Evolutionary conservation across 30 jellyfish, hydroid and myxozoan species (phyloP).

Genomic region (Aurelia aurita complex sp. Pacific): DNA sequence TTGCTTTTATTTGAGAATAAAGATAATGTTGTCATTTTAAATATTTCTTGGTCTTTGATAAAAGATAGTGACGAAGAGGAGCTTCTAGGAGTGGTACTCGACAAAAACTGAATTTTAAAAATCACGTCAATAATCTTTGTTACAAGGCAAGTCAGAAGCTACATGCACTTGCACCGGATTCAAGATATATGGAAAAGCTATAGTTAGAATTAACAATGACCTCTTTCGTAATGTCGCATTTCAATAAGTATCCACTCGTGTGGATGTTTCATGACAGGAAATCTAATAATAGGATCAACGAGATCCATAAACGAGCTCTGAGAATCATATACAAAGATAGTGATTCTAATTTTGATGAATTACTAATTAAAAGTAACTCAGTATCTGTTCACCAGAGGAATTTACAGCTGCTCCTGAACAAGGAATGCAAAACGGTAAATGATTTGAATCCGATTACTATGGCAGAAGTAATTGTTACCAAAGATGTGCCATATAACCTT

Average conservation of each 20-base stretch:
- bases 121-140: constrained; percentile 4
- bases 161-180: constrained; percentile 17
- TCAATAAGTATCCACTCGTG: too few species aligned
- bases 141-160: constrained; percentile 27
- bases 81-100: constrained; percentile 40
- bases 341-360: constrained; percentile 10
- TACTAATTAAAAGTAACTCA: constrained; percentile 26
- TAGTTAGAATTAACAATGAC: neutral
- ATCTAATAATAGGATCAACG: neutral
- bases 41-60: neutral
- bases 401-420: constrained; percentile 48
- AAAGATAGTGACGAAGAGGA: constrained; percentile 20
- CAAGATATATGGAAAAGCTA: constrained; percentile 10
- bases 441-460: constrained; percentile 4
- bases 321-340: constrained; percentile 37
- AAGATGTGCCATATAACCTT: neutral
- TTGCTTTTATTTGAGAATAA: neutral
- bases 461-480: constrained; percentile 29
- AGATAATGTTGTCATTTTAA: neutral
- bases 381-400: neutral
- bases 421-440: constrained; percentile 21
- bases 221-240: too few species aligned
- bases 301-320: constrained; percentile 56
- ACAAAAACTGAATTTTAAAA: constrained; percentile 23
- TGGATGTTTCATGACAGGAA: too few species aligned